Evolutionary conservation across 37 sponge, comb jelly and placozoan genomes (phyloP).

Genomic region (Beroe ovata): DNA sequence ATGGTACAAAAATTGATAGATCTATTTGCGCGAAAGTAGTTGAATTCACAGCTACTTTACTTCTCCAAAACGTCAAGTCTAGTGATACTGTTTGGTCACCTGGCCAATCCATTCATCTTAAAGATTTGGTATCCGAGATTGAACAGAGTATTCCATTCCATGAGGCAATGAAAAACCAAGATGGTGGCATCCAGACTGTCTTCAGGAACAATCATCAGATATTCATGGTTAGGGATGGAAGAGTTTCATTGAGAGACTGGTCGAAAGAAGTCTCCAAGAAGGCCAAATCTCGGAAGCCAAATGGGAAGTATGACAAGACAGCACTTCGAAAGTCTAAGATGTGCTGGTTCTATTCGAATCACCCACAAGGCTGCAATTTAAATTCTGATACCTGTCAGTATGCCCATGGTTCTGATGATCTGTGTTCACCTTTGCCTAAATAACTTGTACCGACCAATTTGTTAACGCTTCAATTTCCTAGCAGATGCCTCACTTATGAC

Average conservation of each 20-base stretch:
- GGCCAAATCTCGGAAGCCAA: neutral
- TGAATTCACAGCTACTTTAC: slow-evolving; percentile 11
- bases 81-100: slow-evolving; percentile 4
- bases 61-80: slow-evolving; percentile 16
- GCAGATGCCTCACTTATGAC: no score
- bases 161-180: neutral
- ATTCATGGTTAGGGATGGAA: slow-evolving; percentile 2
- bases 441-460: no score
- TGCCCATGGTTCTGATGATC: slow-evolving; percentile 40
- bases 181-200: slow-evolving; percentile 59
- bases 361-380: slow-evolving; percentile 51
- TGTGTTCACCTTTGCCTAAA: neutral
- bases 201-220: slow-evolving; percentile 32
- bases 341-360: slow-evolving; percentile 39
- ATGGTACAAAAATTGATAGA: slow-evolving; percentile 35
- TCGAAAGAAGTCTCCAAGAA: neutral
- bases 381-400: neutral
- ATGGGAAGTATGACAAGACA: slow-evolving; percentile 35
- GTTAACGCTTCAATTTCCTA: no score
- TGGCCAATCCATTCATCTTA: neutral
- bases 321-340: slow-evolving; percentile 24
- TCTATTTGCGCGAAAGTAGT: neutral
- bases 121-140: slow-evolving; percentile 1
- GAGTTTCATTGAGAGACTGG: slow-evolving; percentile 60
- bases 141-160: neutral